These are phyloP conservation scores for Sebastes wilsoni DNA, from an alignment of 2,797 vertebrate species.

Conservation along the genomic window DNA sequence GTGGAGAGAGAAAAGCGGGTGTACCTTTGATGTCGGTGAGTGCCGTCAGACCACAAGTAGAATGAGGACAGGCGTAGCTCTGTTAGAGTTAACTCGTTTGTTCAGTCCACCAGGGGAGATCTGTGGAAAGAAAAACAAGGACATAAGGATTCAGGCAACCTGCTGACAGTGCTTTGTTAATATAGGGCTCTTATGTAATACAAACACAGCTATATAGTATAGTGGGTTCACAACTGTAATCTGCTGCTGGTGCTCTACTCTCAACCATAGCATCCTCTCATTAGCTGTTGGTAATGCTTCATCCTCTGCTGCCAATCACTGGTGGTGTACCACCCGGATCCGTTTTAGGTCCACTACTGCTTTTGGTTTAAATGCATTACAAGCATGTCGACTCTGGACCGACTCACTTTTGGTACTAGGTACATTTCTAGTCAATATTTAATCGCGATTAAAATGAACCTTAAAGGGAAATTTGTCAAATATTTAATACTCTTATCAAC, in stretches of 20 bases:
- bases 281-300: not conserved
- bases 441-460: too few relatives aligned
- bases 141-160: slow-evolving; percentile 26
- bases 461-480: too few relatives aligned
- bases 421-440: not conserved
- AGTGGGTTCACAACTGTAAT: not conserved
- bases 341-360: not conserved
- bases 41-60: slow-evolving; percentile 68
- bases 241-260: not conserved
- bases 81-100: slow-evolving; percentile 58
- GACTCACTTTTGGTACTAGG: not conserved
- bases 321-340: slow-evolving; percentile 8
- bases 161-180: slow-evolving; percentile 11
- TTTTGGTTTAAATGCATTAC: not conserved
- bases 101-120: slow-evolving; percentile 62
- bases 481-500: too few relatives aligned
- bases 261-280: not conserved
- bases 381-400: too few relatives aligned
- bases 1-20: slow-evolving; percentile 33
- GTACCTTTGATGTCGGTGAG: slow-evolving; percentile 78
- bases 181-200: slow-evolving; percentile 29
- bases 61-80: slow-evolving; percentile 52
- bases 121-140: slow-evolving; percentile 57
- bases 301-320: not conserved
- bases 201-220: not conserved